phyloP scores from a whole-genome alignment of 1,140 invertebrate species.

The Lordiphosa collinella region DNA sequence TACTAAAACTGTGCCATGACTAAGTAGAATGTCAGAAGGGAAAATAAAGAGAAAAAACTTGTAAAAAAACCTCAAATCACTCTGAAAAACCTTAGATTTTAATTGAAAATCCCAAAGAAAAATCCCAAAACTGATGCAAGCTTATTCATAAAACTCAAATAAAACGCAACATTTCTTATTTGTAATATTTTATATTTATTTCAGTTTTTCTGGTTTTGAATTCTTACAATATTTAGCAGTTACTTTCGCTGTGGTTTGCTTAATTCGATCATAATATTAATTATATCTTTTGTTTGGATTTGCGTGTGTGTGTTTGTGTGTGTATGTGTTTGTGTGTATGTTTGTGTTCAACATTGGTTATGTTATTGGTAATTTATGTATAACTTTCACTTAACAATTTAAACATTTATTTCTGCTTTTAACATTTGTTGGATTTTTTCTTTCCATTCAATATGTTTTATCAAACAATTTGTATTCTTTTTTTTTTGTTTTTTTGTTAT shows the following conservation, averaged over 20 bases:
- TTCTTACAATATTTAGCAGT: slow-evolving; percentile 34
- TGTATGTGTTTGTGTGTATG: slow-evolving; percentile 29
- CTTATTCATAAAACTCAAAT: too few relatives aligned
- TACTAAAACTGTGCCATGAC: too few relatives aligned
- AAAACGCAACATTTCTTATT: neutral
- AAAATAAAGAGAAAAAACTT: too few relatives aligned
- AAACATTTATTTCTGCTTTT: slow-evolving; percentile 36
- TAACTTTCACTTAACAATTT: slow-evolving; percentile 56
- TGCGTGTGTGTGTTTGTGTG: slow-evolving; percentile 14
- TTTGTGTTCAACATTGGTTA: slow-evolving; percentile 57
- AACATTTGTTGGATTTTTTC: slow-evolving; percentile 48
- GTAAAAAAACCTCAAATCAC: too few relatives aligned
- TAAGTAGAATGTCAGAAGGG: too few relatives aligned
- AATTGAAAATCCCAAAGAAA: too few relatives aligned
- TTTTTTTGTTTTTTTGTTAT: slow-evolving; percentile 41
- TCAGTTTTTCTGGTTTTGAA: slow-evolving; percentile 25
- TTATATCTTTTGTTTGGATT: slow-evolving; percentile 14
- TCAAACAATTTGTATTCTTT: slow-evolving; percentile 55
- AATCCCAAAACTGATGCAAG: too few relatives aligned
- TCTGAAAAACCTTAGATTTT: too few relatives aligned
- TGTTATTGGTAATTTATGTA: slow-evolving; percentile 30
- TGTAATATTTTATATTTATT: slow-evolving; percentile 47
- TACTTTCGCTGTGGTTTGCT: slow-evolving; percentile 13
- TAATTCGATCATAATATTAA: slow-evolving; percentile 17
- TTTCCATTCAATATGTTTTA: slow-evolving; percentile 42